Conservation (phyloP, 2,888 invertebrate genomes). For the Coenonympha arcania region DNA sequence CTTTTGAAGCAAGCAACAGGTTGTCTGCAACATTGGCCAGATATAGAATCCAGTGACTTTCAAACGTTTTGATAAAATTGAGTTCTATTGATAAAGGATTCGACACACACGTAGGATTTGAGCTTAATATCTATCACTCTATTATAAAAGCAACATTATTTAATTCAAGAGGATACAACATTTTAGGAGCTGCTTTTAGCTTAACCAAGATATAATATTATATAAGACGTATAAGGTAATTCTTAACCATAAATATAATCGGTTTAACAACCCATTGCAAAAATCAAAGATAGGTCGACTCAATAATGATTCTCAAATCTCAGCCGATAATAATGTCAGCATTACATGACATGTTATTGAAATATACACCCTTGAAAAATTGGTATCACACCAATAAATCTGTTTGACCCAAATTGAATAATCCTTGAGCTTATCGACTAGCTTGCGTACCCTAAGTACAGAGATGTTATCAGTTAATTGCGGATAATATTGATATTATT, state of each 20-base stretch:
- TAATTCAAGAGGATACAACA: too few relatives aligned
- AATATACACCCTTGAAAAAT: slow-evolving; percentile 50
- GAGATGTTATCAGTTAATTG: slow-evolving; percentile 29
- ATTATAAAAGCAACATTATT: too few relatives aligned
- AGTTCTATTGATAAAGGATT: background rate
- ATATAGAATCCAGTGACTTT: background rate
- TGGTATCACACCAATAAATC: slow-evolving; percentile 51
- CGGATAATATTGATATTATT: slow-evolving; percentile 16
- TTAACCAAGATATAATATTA: too few relatives aligned
- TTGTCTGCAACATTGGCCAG: background rate
- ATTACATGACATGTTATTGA: slow-evolving; percentile 44
- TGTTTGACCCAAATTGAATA: slow-evolving; percentile 60
- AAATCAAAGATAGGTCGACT: background rate
- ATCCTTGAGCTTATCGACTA: slow-evolving; percentile 65
- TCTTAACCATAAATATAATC: too few relatives aligned
- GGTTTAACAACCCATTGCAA: background rate
- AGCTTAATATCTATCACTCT: too few relatives aligned
- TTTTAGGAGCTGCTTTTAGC: too few relatives aligned
- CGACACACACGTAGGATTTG: too few relatives aligned
- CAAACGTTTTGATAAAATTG: background rate
- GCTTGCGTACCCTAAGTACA: slow-evolving; percentile 26
- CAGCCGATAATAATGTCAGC: slow-evolving; percentile 31
- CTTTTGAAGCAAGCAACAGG: background rate
- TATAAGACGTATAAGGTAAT: too few relatives aligned
- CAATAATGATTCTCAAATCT: slow-evolving; percentile 12